These are phyloP conservation scores for Sebastolobus altivelis DNA, from an alignment of 2,797 vertebrate genomes.

Conservation along the genomic window DNA sequence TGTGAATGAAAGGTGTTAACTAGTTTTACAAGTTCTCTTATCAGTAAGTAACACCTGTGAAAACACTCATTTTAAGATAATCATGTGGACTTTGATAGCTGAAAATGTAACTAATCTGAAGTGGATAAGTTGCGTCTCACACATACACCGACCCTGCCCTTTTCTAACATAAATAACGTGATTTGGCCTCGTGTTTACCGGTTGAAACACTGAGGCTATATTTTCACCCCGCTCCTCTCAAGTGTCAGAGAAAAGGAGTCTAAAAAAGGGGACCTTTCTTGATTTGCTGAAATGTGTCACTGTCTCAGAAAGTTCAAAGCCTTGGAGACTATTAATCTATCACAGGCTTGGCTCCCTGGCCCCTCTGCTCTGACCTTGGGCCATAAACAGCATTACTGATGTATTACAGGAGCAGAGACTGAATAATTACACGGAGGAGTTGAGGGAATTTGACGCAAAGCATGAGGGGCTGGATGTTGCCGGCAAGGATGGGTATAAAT, in stretches of 20 bases:
- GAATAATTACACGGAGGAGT: constrained; percentile 67
- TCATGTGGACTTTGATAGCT: not conserved
- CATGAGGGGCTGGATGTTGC: constrained; percentile 41
- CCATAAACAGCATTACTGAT: constrained; percentile 73
- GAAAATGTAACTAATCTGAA: not conserved
- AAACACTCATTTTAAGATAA: not conserved
- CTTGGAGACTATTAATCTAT: constrained; percentile 65
- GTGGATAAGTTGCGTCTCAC: not conserved
- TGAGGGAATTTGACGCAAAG: constrained; percentile 52
- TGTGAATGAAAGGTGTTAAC: constrained; percentile 20
- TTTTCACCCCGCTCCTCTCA: not conserved
- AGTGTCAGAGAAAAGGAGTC: constrained; percentile 28
- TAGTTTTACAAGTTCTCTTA: constrained; percentile 33
- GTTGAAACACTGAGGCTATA: constrained; percentile 15
- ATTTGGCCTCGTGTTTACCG: not conserved
- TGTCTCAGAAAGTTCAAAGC: constrained; percentile 64
- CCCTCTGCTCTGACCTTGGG: constrained; percentile 71
- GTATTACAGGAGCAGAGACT: constrained; percentile 68
- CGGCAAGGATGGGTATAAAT: constrained; percentile 42
- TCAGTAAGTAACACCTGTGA: constrained; percentile 6
- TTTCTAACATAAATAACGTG: not conserved
- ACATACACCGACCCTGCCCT: not conserved
- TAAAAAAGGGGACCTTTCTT: constrained; percentile 14
- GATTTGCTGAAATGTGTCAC: constrained; percentile 60
- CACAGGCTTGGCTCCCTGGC: constrained; percentile 54